A percentile compares a stretch with the other conserved stretches of the same genome.
These are phyloP conservation scores for Prionailurus viverrinus DNA, from an alignment of 2,113 vertebrate species.

Conservation along the genomic window DNA sequence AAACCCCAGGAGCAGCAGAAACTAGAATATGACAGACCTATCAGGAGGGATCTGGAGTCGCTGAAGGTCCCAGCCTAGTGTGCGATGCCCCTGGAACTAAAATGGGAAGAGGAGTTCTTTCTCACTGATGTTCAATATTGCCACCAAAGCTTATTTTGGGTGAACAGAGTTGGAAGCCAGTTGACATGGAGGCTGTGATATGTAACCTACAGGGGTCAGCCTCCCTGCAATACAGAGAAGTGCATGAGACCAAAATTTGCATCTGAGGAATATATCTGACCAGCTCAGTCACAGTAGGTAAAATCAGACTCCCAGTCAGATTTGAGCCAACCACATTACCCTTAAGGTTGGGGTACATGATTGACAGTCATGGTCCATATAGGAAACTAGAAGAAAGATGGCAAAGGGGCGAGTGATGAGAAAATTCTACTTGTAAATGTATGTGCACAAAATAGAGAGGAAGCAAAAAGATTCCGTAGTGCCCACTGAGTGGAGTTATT, in stretches of 20 bases:
- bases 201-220: neutral
- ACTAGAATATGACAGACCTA: neutral
- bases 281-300: neutral
- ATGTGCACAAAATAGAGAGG: neutral
- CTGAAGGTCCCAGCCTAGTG: neutral
- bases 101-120: neutral
- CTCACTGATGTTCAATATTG: neutral
- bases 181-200: neutral
- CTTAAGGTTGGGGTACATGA: neutral
- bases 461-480: neutral
- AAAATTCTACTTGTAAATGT: neutral
- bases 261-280: neutral
- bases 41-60: neutral
- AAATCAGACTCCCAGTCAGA: neutral
- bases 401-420: neutral
- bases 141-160: neutral
- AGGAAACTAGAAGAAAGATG: neutral
- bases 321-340: neutral
- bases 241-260: neutral
- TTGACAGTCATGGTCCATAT: neutral
- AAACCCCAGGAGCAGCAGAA: neutral
- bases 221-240: neutral
- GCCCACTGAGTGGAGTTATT: neutral
- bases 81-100: neutral
- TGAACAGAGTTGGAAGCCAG: neutral